Percentiles rank a stretch among this genome's conserved stretches.
phyloP scores from a whole-genome alignment of 2,888 invertebrate genomes.

The Stenodema calcarata region DNA sequence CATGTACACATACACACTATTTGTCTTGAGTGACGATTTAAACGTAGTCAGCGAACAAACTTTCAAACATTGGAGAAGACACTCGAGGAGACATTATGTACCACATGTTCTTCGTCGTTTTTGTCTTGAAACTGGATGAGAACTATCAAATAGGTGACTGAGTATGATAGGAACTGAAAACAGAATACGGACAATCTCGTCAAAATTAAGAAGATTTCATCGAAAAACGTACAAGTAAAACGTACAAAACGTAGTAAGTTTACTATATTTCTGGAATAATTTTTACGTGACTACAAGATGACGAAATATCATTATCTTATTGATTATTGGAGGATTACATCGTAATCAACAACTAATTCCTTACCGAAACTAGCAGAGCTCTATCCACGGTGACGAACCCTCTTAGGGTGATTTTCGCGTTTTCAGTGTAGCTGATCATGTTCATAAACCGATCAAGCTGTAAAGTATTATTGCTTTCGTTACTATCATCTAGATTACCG shows the following conservation, averaged over 20 bases:
- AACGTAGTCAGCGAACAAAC: no score
- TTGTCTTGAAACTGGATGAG: slow-evolving; percentile 31
- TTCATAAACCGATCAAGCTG: not conserved
- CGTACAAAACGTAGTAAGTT: no score
- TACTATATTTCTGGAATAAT: no score
- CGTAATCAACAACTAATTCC: not conserved
- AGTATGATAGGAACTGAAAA: slow-evolving; percentile 38
- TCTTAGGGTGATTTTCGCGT: slow-evolving; percentile 11
- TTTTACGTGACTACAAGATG: not conserved
- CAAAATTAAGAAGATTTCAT: not conserved
- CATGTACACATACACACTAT: no score
- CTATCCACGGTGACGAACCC: slow-evolving; percentile 20
- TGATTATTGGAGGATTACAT: no score
- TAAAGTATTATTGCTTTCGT: not conserved
- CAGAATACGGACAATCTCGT: not conserved
- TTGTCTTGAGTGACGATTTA: no score
- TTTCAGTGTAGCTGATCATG: not conserved
- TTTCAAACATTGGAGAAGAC: no score
- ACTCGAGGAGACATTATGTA: no score
- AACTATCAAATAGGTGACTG: slow-evolving; percentile 42
- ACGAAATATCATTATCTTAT: no score
- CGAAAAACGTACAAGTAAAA: no score
- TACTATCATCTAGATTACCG: no score
- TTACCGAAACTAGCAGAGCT: slow-evolving; percentile 28
- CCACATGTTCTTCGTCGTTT: no score